Conservation (phyloP, 2,113 vertebrate genomes). For the Urocolius indicus region DNA sequence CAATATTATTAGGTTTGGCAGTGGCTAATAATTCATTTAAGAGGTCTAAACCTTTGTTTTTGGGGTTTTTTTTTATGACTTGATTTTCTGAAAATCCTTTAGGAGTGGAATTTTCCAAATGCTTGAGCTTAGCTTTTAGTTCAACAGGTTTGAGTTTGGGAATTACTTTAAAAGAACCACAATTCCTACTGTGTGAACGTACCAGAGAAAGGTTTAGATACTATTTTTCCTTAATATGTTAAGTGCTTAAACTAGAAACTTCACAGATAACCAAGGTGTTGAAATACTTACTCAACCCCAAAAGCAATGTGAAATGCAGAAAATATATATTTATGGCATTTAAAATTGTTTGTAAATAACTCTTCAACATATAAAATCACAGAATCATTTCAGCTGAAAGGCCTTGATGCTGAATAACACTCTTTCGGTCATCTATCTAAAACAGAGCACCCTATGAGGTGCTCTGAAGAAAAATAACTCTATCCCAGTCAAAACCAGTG, state of each 20-base stretch:
- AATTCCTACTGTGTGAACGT: background rate
- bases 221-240: background rate
- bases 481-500: background rate
- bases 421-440: background rate
- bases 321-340: background rate
- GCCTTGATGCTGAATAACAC: background rate
- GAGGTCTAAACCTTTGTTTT: background rate
- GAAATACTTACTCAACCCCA: background rate
- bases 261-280: background rate
- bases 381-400: no score
- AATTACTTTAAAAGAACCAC: background rate
- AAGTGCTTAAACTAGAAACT: background rate
- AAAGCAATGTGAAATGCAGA: background rate
- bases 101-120: background rate
- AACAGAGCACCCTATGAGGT: background rate
- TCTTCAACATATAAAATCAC: background rate
- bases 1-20: background rate
- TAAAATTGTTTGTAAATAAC: background rate
- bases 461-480: background rate
- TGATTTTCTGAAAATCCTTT: background rate
- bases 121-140: background rate
- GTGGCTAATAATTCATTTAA: background rate
- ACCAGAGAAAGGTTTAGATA: background rate
- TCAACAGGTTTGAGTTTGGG: background rate
- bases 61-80: background rate